Conservation (phyloP, 2,113 vertebrate genomes). For the Oryzias celebensis region DNA sequence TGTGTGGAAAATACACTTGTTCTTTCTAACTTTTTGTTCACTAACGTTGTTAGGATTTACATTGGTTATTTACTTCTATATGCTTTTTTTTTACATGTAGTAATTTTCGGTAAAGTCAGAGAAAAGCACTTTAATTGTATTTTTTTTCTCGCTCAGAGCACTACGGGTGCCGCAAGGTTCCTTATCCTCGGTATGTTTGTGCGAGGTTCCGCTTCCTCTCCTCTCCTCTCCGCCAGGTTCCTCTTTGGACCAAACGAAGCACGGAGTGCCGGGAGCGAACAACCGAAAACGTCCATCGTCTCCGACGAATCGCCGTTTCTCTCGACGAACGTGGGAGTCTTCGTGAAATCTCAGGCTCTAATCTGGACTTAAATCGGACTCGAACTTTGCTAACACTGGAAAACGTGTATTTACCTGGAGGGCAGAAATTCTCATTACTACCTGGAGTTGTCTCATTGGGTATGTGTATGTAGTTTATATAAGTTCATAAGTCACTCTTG, state of each 20-base stretch:
- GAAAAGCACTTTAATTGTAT: too few relatives aligned
- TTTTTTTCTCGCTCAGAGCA: background rate
- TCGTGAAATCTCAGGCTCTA: constrained; percentile 24
- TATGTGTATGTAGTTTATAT: background rate
- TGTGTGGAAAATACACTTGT: too few relatives aligned
- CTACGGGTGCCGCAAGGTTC: constrained; percentile 45
- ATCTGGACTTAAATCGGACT: constrained; percentile 16
- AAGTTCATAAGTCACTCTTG: too few relatives aligned
- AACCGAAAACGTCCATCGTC: background rate
- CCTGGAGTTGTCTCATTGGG: background rate
- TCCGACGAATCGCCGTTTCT: background rate
- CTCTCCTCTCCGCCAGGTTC: constrained; percentile 31
- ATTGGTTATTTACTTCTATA: too few relatives aligned
- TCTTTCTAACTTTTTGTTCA: too few relatives aligned
- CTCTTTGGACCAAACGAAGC: constrained; percentile 23
- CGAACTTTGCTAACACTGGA: background rate
- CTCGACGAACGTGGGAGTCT: too few relatives aligned
- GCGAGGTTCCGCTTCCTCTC: constrained; percentile 61
- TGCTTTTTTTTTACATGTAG: too few relatives aligned
- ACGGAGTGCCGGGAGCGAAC: constrained; percentile 2
- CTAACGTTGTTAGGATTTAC: too few relatives aligned
- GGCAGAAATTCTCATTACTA: too few relatives aligned
- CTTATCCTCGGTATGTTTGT: background rate
- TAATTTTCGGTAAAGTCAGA: too few relatives aligned
- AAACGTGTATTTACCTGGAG: background rate